Base-by-base conservation (phyloP, 2,888 invertebrate species). In the Microplitis manilae region DNA sequence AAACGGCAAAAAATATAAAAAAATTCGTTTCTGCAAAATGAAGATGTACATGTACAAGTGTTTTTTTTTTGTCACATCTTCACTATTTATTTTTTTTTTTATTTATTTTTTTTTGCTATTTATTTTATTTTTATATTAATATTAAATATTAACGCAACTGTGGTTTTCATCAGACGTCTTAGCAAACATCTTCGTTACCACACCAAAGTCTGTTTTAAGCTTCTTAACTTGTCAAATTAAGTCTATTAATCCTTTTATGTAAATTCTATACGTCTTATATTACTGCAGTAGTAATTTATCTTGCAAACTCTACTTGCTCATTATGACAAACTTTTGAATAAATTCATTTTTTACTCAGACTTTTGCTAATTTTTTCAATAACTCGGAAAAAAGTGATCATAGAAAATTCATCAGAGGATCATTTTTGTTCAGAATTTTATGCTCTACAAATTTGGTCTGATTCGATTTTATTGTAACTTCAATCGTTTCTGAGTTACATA, bases 101-200 rank as follows among this genome's bases (percentile, higher is more conserved):
- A n/a, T n/a, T n/a, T n/a, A n/a, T n/a, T 9, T 20, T 40, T 71
- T 41, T 71, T 50, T 5, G 59, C 30, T 15, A 71, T 15, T n/a
- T 71, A 50, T 71, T 15, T 50, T 15, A 7, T 20, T 68, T 15
- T 68, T 68, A 40, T 39, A 39, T 68, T 30, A 68, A 68, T 20
- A 6, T 15, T 38, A 40, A 30, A 68, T 8, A 68, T 39, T 17
- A 68, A 39, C 50, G n/a, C 30, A 15, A 75, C 40, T 50, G 41
- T 20, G 15, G 64, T 39, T 76, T 30, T 38, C 20, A 38, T 30
- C 68, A 65, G 0, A 64, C 17, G 72, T 77, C 68, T 17, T 39
- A 13, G 38, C 39, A 50, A 71, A 60, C n/a, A 2, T 69, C 65
- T 70, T 72, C 75, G 73, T 30, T 40, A 38, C 77, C 67, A 69